These are phyloP conservation scores for Hippocampus zosterae DNA, from an alignment of 2,113 vertebrate genomes.

Conservation along the genomic window DNA sequence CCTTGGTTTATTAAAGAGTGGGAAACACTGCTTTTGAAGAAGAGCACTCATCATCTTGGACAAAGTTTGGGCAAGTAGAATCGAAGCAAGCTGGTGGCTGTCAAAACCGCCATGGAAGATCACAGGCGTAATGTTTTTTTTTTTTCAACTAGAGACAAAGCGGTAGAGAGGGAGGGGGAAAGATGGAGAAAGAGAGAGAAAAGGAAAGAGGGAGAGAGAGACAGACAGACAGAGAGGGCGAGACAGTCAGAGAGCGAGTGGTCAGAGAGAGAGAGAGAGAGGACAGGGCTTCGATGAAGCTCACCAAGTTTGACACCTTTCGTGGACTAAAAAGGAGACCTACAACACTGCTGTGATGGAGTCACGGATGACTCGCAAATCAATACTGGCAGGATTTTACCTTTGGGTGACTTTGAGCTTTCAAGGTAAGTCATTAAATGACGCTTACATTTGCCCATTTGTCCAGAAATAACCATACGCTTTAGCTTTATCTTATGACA, in stretches of 20 bases:
- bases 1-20: not conserved
- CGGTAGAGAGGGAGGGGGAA: not conserved
- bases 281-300: slow-evolving; percentile 28
- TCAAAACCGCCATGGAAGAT: not conserved
- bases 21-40: not conserved
- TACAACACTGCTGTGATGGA: slow-evolving; percentile 52
- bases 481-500: not conserved
- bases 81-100: not conserved
- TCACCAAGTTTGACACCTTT: slow-evolving; percentile 47
- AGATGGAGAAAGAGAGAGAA: not conserved
- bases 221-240: not conserved
- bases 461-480: not conserved
- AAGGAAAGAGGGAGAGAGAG: not conserved
- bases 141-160: not conserved
- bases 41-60: not conserved
- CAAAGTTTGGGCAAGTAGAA: not conserved
- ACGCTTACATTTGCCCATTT: not conserved
- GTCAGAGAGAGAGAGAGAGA: not conserved
- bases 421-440: slow-evolving; percentile 58
- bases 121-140: no score
- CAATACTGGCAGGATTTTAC: slow-evolving; percentile 50
- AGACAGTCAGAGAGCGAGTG: not conserved
- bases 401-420: slow-evolving; percentile 63
- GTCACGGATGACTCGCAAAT: slow-evolving; percentile 42
- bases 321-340: slow-evolving; percentile 14